Base-by-base conservation (phyloP, 1,140 invertebrate species). In the Drosophila miranda region DNA sequence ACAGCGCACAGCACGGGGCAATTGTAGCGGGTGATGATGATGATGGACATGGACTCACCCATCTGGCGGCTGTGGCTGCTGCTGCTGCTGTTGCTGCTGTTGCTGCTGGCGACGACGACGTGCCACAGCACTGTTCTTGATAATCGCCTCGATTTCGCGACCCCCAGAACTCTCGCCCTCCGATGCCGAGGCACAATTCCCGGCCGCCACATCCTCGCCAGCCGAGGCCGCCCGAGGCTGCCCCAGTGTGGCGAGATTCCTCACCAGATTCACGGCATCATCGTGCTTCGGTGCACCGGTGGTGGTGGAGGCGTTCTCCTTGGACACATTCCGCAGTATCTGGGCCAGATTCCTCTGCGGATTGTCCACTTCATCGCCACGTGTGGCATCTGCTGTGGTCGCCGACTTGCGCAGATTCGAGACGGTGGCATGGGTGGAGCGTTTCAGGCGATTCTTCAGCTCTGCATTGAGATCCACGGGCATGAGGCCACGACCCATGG, bases 81-180 rank as follows among this genome's bases (percentile, higher is more conserved):
- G 70, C 34, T 70, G 56, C 8, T 78, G 76, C 16, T 76, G 70
- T 0, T 81, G 78, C 3, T 74, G 78, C 4, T 67, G 78, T 8
- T 81, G 78, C 7, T 84, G 81, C 51, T 86, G 81, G 0, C 82
- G 90, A 53, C 92, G 87, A 45, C 92, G 81, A 54, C 91, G 83
- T 13, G 90, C 87, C 13, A 91, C 82, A 5, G 92, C 91, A 61
- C 93, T 92, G 63, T 92, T 93, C 54, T 91, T 90, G 56, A 93
- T 93, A 38, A 94, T 93, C 42, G 91, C 91, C 46, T 91, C 91
- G 30, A 93, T 92, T 75, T 94, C 93, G n/a, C 92, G 78, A 28
- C 93, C 93, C 4, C 93, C 93, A 0, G 92, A 93, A 60, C 92
- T 93, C 70, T 93, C 93, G 30, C 92, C 92, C 56, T 93, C 93